Percentiles rank a stretch among this genome's conserved stretches.
phyloP scores from a whole-genome alignment of 2,888 invertebrate species.

The Neoascia interrupta region DNA sequence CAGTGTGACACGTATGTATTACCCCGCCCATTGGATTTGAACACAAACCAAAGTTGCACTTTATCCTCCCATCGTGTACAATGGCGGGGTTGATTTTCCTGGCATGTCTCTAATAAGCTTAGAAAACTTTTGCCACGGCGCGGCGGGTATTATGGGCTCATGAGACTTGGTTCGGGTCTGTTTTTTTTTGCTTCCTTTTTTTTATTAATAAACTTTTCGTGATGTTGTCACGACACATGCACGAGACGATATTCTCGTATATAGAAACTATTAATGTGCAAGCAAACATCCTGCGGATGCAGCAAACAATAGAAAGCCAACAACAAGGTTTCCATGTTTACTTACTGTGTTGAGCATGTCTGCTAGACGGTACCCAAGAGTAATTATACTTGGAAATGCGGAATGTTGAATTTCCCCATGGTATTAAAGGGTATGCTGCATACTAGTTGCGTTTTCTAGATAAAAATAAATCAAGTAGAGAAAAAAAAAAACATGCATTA shows the following conservation, averaged over 20 bases:
- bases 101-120: conserved; percentile 37
- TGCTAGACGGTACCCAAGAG: conserved; percentile 47
- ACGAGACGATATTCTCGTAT: conserved; percentile 33
- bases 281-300: conserved; percentile 8
- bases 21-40: background rate
- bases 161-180: no score
- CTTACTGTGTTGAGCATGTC: conserved; percentile 30
- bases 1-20: conserved; percentile 17
- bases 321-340: conserved; percentile 2
- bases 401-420: conserved; percentile 53
- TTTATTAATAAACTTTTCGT: conserved; percentile 53
- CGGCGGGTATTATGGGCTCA: conserved; percentile 48
- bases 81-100: background rate
- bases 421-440: conserved; percentile 30
- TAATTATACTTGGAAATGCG: conserved; percentile 51
- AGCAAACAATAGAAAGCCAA: background rate
- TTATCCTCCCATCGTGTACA: background rate
- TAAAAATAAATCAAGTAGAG: conserved; percentile 14
- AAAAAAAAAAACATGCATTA: background rate
- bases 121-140: conserved; percentile 43
- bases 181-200: no score
- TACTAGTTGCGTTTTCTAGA: conserved; percentile 45
- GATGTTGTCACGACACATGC: conserved; percentile 27
- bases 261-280: conserved; percentile 9
- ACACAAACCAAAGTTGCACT: conserved; percentile 30